Percentiles rank a stretch among this genome's conserved stretches.
Conservation (phyloP, 2,113 vertebrate species). For the Noctilio leporinus region DNA sequence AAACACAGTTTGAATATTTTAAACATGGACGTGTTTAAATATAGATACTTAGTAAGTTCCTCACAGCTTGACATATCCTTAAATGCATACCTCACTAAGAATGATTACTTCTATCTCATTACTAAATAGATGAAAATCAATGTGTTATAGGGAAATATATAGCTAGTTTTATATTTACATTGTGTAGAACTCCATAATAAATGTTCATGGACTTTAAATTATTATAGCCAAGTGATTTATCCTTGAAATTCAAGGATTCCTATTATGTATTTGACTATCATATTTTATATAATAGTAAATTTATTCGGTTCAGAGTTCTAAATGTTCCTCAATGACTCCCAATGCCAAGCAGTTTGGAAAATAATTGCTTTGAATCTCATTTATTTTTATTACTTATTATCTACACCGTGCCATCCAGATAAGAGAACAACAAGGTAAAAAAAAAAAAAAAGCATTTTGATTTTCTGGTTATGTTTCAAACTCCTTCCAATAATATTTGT, state of each 20-base stretch:
- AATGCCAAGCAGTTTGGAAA: not conserved
- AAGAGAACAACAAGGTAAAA: not conserved
- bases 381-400: not conserved
- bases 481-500: not conserved
- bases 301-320: not conserved
- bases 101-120: not conserved
- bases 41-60: not conserved
- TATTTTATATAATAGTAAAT: not conserved
- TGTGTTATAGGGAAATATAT: not conserved
- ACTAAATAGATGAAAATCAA: slow-evolving; percentile 5
- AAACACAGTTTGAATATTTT: not conserved
- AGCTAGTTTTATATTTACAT: not conserved
- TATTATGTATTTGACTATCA: not conserved
- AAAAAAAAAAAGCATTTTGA: not conserved
- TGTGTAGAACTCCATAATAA: not conserved
- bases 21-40: not conserved
- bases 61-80: not conserved
- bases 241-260: not conserved
- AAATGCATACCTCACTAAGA: not conserved
- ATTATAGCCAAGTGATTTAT: not conserved
- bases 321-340: not conserved
- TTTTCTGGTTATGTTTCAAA: not conserved
- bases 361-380: not conserved
- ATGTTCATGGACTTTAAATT: not conserved
- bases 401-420: not conserved